Conservation (phyloP, 1,140 invertebrate genomes). For the Drosophila auraria region DNA sequence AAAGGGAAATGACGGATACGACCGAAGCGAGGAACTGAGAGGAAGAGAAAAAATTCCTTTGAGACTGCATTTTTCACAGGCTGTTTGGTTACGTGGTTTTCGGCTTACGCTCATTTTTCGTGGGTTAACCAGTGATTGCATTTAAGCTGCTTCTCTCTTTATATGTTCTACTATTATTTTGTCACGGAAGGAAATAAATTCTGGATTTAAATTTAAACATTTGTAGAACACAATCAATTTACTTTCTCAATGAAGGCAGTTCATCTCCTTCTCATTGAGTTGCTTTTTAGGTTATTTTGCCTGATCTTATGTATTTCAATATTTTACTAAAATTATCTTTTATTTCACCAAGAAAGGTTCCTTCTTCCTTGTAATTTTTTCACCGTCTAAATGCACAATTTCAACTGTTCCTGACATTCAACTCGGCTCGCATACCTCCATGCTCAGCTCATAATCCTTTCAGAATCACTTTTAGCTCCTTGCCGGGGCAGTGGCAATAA, state of each 20-base stretch:
- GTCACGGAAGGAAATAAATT: not conserved
- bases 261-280: too few relatives aligned
- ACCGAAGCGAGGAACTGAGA: not conserved
- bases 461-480: slow-evolving; percentile 16
- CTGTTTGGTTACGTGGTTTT: slow-evolving; percentile 3
- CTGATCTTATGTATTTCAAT: slow-evolving; percentile 1
- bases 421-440: slow-evolving; percentile 12
- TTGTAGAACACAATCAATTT: too few relatives aligned
- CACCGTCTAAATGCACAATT: slow-evolving; percentile 4
- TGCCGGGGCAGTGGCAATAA: slow-evolving; percentile 48
- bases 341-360: not conserved
- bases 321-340: not conserved
- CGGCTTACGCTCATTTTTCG: not conserved
- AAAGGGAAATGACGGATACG: slow-evolving; percentile 15
- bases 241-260: not conserved
- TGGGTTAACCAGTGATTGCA: not conserved
- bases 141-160: not conserved
- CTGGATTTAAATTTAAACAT: not conserved
- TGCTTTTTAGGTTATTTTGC: not conserved
- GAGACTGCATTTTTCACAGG: not conserved
- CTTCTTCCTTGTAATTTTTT: not conserved
- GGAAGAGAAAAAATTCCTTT: not conserved
- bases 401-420: slow-evolving; percentile 51
- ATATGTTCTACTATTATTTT: not conserved
- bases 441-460: slow-evolving; percentile 54